These are phyloP conservation scores for Sula dactylatra DNA, from an alignment of 2,113 vertebrate species.

Conservation along the genomic window DNA sequence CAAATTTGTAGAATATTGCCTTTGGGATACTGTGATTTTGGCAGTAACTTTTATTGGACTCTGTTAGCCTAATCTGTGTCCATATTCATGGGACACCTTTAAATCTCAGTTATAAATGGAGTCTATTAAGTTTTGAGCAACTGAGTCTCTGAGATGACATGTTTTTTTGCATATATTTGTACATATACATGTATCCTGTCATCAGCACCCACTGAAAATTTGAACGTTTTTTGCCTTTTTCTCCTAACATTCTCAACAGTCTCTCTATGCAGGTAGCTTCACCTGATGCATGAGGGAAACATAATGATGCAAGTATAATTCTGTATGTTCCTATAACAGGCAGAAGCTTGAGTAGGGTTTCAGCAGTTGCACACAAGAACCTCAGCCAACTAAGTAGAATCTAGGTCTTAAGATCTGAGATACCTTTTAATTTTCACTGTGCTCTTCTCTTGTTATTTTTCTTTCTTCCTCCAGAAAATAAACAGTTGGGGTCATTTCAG, in stretches of 20 bases:
- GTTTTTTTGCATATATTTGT: not conserved
- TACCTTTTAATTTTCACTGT: not conserved
- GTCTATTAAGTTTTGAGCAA: not conserved
- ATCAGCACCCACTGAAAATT: not conserved
- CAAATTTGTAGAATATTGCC: not conserved
- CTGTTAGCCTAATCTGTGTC: not conserved
- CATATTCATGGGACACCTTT: not conserved
- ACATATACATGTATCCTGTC: not conserved
- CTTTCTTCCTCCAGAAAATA: not conserved
- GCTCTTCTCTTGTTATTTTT: not conserved
- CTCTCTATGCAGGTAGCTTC: not conserved
- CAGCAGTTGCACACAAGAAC: not conserved
- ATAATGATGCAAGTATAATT: not conserved
- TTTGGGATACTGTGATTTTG: not conserved
- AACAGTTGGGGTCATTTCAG: not conserved
- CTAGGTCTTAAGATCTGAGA: not conserved
- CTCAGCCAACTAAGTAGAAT: not conserved
- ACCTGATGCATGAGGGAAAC: not conserved
- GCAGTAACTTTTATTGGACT: not conserved
- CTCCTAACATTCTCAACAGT: not conserved
- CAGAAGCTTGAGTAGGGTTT: not conserved
- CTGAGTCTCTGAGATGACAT: not conserved
- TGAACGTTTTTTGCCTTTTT: not conserved
- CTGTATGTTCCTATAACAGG: not conserved
- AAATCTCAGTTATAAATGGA: not conserved